Conservation (phyloP, 2,797 vertebrate species). For the Numenius phaeopus region DNA sequence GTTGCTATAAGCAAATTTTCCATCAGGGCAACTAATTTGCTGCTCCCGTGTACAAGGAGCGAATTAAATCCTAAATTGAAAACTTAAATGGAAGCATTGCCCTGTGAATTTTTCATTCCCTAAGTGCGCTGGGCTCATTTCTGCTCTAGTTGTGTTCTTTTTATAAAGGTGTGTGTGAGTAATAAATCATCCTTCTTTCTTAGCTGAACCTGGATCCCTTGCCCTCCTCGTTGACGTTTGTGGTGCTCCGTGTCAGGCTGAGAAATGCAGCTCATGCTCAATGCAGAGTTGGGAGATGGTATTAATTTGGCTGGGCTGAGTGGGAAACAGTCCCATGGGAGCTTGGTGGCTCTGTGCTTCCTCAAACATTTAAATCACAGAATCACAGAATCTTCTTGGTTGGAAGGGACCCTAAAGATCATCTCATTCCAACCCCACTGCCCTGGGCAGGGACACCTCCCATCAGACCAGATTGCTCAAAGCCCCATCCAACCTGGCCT, state of each 20-base stretch:
- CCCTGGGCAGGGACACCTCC: not conserved
- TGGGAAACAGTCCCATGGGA: not conserved
- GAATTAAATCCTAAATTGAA: not conserved
- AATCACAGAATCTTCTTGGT: not conserved
- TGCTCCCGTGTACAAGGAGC: not conserved
- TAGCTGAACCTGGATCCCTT: not conserved
- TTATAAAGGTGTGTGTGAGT: not conserved
- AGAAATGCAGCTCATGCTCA: not conserved
- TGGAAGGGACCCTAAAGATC: not conserved
- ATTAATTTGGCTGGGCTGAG: not conserved
- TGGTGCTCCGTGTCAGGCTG: not conserved
- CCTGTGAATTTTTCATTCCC: not conserved
- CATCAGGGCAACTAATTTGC: not conserved
- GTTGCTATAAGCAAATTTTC: not conserved
- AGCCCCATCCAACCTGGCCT: not conserved
- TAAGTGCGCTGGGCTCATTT: not conserved
- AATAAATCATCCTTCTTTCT: not conserved
- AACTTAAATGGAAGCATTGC: not conserved
- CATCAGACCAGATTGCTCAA: not conserved
- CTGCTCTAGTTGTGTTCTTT: not conserved
- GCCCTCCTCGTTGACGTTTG: not conserved
- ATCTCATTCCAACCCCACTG: not conserved
- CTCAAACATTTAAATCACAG: too few species aligned
- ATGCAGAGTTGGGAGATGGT: rapidly evolving
- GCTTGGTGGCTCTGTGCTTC: not conserved